Evolutionary conservation across 2,113 vertebrate genomes (phyloP), one percentile per base, ranked within the genome.

Genomic region (Pseudonaja textilis): DNA sequence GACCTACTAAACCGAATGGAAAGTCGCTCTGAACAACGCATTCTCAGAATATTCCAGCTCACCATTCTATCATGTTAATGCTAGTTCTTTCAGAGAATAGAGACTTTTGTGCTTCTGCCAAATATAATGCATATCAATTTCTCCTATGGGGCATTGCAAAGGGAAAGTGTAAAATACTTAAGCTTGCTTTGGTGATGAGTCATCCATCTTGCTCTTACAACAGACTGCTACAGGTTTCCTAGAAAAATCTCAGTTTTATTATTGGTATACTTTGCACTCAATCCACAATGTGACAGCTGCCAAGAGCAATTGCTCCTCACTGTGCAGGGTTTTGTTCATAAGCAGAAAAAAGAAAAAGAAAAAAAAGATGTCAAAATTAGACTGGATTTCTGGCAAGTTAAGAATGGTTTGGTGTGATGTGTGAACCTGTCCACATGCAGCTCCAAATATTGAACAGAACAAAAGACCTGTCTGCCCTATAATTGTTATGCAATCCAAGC

Each of bases 401-500:
- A 81, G 74, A 20, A 42, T 81, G 74, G 74, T 81, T 81, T 81
- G 74, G 18, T 2, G 6, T 42, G 20, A 81, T 81, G 34, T 81
- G 34, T 81, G 34, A 81, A 81, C 74, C 74, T 39, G 20, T 42
- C 18, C 18, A 81, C 16, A 42, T 81, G 34, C 74, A 22, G 74
- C 34, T 81, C 74, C 74, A 81, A 42, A 42, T 81, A 42, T 81
- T 81, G 18, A 81, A 81, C 74, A 81, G 42, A 81, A 20, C 34
- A 81, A 81, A 39, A 81, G 16, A 39, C 16, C 42, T 81, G 34
- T 42, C 34, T 81, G 18, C 7, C 34, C 85, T 88, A 93, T 90
- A 95, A 96, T 85, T 96, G 93, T 93, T 61, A 93, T 45, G 50
- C 0, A 0, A 96, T 45, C 81, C 91, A 88, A 85, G 90, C 96